These are phyloP conservation scores for Cephalopterus ornatus DNA, from an alignment of 2,113 vertebrate species.

Conservation along the genomic window DNA sequence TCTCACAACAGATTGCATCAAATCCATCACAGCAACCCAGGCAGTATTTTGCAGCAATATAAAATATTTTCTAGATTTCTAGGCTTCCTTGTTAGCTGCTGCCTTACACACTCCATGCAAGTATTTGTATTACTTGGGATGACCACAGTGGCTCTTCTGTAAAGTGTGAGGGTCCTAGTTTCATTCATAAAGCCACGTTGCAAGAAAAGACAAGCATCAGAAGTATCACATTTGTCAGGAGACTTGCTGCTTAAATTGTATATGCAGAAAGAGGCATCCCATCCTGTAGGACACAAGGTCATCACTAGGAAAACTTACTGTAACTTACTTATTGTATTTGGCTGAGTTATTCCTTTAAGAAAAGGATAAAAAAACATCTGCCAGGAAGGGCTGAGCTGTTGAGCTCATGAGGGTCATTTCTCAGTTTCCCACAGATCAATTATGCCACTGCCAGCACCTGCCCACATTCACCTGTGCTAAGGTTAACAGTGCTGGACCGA, in stretches of 20 bases:
- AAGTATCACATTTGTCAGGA: background rate
- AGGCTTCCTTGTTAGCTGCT: background rate
- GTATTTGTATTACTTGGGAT: background rate
- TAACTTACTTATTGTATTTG: background rate
- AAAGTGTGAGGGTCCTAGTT: background rate
- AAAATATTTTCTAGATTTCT: background rate
- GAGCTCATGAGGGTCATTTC: background rate
- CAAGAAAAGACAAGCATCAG: background rate
- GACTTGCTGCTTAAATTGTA: background rate
- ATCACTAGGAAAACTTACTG: background rate
- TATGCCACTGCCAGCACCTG: background rate
- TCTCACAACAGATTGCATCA: background rate
- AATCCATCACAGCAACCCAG: background rate
- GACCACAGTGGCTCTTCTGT: background rate
- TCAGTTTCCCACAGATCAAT: accelerated
- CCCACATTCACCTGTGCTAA: background rate
- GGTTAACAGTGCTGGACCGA: background rate
- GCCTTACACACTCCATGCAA: background rate
- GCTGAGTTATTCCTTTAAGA: background rate
- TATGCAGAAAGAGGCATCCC: background rate
- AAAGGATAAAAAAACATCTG: background rate
- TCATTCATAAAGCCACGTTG: background rate
- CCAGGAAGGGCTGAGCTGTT: background rate
- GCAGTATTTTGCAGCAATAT: background rate
- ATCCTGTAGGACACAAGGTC: background rate